Conservation (phyloP, 2,797 vertebrate species). For the Mormyrus proboscirostris region DNA sequence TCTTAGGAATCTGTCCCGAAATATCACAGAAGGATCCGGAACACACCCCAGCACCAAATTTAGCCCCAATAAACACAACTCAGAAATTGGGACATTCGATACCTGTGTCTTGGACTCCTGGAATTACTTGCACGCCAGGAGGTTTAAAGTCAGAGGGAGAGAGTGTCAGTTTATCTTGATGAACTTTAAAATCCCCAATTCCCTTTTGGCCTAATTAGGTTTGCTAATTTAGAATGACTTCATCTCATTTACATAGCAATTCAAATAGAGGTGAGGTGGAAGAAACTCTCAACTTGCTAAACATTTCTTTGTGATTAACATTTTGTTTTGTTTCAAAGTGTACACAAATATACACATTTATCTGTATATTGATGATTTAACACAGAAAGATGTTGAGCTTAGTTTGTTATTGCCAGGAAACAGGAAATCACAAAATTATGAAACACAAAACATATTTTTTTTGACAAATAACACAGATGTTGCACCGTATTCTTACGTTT, state of each 20-base stretch:
- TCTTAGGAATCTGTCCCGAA: not conserved
- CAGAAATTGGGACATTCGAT: conserved; percentile 2
- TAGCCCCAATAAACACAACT: conserved; percentile 8
- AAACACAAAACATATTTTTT: not conserved
- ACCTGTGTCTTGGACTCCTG: not conserved
- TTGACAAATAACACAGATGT: not conserved
- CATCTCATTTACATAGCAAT: conserved; percentile 3
- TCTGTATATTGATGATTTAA: not conserved
- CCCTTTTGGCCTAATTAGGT: conserved; percentile 17
- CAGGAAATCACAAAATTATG: not conserved
- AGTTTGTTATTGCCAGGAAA: not conserved
- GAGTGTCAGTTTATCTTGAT: conserved; percentile 10
- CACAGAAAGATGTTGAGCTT: not conserved
- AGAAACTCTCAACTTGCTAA: not conserved
- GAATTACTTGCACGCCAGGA: not conserved
- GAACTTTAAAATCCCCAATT: conserved; percentile 14
- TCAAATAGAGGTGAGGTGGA: not conserved
- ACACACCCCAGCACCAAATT: conserved; percentile 9
- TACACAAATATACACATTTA: not conserved
- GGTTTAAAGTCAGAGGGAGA: not conserved
- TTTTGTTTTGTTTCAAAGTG: not conserved
- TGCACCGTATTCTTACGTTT: not conserved
- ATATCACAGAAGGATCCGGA: not conserved
- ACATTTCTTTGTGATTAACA: not conserved
- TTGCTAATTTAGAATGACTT: not conserved